Evolutionary conservation across 2,797 vertebrate genomes (phyloP).

Genomic region (Avahi laniger): DNA sequence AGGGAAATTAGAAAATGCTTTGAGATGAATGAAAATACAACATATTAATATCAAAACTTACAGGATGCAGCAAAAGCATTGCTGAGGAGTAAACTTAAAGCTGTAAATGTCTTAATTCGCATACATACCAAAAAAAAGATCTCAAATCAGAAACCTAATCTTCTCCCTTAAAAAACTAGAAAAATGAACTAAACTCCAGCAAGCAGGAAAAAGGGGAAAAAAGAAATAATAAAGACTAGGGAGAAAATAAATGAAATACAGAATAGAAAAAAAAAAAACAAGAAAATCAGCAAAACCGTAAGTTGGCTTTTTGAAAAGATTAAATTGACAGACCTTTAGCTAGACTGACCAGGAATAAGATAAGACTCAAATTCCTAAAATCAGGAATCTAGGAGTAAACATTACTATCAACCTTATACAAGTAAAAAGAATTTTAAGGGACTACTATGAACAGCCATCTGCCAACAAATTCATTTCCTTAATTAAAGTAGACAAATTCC

Average conservation of each 20-base stretch:
- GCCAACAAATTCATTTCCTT: neutral
- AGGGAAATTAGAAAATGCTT: neutral
- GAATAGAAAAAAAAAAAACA: neutral
- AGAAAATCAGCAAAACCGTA: neutral
- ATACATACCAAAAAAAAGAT: neutral
- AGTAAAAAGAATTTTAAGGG: neutral
- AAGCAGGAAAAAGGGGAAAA: neutral
- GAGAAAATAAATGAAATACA: neutral
- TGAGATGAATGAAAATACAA: neutral
- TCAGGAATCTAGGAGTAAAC: neutral
- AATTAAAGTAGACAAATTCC: neutral
- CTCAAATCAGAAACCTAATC: neutral
- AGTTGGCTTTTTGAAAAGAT: neutral
- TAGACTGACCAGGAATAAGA: neutral
- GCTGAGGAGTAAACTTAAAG: neutral
- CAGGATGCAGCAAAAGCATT: neutral
- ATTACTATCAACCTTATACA: neutral
- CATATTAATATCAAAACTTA: neutral
- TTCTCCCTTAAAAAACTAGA: neutral
- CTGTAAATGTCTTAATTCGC: neutral
- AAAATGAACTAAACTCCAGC: neutral
- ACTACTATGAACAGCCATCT: neutral
- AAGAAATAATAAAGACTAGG: neutral
- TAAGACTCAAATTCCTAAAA: neutral
- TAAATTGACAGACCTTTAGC: neutral